phyloP scores from a whole-genome alignment of 2,888 invertebrate genomes.

The Drosophila austrosaltans region DNA sequence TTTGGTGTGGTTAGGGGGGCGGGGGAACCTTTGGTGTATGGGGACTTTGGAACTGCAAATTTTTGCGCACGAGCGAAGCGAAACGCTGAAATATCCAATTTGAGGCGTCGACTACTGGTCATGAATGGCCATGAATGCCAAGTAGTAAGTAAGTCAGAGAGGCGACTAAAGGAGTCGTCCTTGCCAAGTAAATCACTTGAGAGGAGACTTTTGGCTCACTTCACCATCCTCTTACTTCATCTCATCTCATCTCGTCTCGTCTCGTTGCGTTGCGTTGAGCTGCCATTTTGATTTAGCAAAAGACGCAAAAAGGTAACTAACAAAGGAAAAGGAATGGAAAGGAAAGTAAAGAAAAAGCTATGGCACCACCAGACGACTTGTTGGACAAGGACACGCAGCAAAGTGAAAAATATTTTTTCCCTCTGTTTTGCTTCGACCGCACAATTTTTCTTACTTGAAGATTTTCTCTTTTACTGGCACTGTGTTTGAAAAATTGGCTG shows the following conservation, averaged over 20 bases:
- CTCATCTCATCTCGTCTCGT: constrained; percentile 7
- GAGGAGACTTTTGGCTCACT: constrained; percentile 39
- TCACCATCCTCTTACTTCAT: background rate
- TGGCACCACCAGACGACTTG: constrained; percentile 25
- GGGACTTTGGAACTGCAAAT: constrained; percentile 60
- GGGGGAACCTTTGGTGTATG: constrained; percentile 44
- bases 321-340: constrained; percentile 44
- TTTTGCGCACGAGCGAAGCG: constrained; percentile 74
- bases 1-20: background rate
- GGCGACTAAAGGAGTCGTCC: constrained; percentile 58
- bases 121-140: constrained; percentile 70
- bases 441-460: constrained; percentile 74
- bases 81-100: constrained; percentile 69
- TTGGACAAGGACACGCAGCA: constrained; percentile 42
- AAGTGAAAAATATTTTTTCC: constrained; percentile 37
- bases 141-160: constrained; percentile 43
- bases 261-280: constrained; percentile 48
- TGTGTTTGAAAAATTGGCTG: constrained; percentile 75
- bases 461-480: constrained; percentile 39
- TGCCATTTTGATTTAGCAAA: constrained; percentile 77
- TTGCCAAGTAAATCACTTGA: constrained; percentile 75
- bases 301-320: constrained; percentile 77
- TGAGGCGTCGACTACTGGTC: constrained; percentile 45
- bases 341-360: constrained; percentile 33
- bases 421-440: constrained; percentile 73